phyloP scores from a whole-genome alignment of 1,140 invertebrate species.

The Saccostrea echinata region DNA sequence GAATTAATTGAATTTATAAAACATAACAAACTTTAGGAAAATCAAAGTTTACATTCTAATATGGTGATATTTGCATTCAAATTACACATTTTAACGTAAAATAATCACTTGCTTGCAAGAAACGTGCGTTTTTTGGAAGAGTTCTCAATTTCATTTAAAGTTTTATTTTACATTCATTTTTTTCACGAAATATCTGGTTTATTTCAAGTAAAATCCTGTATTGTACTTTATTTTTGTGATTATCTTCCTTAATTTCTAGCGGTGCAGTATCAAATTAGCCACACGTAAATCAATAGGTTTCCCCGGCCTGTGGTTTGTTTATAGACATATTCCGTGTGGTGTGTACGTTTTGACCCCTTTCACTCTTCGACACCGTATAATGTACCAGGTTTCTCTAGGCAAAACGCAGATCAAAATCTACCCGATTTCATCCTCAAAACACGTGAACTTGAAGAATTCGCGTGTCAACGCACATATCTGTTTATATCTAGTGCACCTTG shows the following conservation, averaged over 20 bases:
- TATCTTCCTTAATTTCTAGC: not conserved
- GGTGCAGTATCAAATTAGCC: not conserved
- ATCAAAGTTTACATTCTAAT: too few species aligned
- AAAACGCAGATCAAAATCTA: conserved; percentile 36
- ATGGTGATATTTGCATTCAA: too few species aligned
- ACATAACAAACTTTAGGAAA: too few species aligned
- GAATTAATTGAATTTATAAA: too few species aligned
- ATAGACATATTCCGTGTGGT: conserved; percentile 13
- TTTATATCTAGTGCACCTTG: not conserved
- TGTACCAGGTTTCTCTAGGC: conserved; percentile 28
- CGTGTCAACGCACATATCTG: not conserved
- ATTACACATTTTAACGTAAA: too few species aligned
- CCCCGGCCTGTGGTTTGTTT: not conserved
- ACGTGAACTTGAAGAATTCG: conserved; percentile 22
- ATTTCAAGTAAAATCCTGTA: not conserved
- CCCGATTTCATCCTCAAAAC: conserved; percentile 27
- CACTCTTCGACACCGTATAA: conserved; percentile 4
- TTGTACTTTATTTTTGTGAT: not conserved
- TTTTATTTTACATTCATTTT: too few species aligned
- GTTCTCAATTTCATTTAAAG: too few species aligned
- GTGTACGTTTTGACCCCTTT: conserved; percentile 4
- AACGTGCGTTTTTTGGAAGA: too few species aligned
- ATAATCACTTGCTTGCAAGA: too few species aligned
- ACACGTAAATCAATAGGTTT: conserved; percentile 15
- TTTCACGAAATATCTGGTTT: too few species aligned